Percentiles rank a stretch among this genome's conserved stretches.
Conservation (phyloP, 1,140 invertebrate species). For the Littorina saxatilis region DNA sequence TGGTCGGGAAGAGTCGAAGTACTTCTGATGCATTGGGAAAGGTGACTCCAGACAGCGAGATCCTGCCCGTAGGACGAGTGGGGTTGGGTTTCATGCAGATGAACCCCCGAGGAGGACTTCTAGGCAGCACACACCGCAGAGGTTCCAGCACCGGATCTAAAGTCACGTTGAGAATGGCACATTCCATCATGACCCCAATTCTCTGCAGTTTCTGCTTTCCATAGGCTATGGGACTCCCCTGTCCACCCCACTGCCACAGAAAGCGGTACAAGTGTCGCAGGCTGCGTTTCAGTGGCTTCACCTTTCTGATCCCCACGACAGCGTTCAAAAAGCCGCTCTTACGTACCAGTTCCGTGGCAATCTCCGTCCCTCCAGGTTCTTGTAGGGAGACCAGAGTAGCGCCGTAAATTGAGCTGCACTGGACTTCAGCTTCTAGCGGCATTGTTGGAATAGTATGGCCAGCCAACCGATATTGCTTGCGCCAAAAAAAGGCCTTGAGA, state of each 20-base stretch:
- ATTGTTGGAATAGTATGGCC: background rate
- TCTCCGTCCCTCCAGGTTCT: background rate
- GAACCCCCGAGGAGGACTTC: too few relatives aligned
- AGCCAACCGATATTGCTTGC: background rate
- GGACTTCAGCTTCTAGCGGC: background rate
- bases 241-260: constrained; percentile 25
- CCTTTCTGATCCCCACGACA: background rate
- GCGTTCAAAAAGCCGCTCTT: constrained; percentile 14
- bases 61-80: too few relatives aligned
- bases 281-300: background rate
- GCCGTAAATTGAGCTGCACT: background rate
- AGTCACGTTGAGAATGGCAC: background rate
- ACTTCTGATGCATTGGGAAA: background rate
- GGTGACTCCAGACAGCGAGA: too few relatives aligned
- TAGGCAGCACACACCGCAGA: constrained; percentile 6
- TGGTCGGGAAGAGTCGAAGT: background rate
- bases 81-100: constrained; percentile 15
- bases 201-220: background rate
- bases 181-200: background rate
- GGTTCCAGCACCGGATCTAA: background rate
- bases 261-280: constrained; percentile 5
- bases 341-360: background rate
- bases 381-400: background rate
- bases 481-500: background rate
- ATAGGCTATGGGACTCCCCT: constrained; percentile 15